Evolutionary conservation across 2,888 invertebrate species (phyloP).

Genomic region (Heliconius cydno): DNA sequence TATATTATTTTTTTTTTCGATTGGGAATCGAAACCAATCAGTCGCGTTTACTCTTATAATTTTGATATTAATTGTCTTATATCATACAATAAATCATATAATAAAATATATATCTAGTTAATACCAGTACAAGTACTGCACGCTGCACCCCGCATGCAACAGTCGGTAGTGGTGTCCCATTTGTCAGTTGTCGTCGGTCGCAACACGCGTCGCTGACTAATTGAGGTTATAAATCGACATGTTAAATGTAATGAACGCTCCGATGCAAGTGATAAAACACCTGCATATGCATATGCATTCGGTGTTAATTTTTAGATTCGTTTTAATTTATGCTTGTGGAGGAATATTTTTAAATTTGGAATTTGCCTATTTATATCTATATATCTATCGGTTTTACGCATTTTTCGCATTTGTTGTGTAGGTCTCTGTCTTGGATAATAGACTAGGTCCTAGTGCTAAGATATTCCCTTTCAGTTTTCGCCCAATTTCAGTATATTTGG

Average conservation of each 20-base stretch:
- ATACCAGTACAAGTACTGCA: constrained; percentile 41
- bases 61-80: neutral
- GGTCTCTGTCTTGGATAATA: no score
- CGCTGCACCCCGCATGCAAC: constrained; percentile 67
- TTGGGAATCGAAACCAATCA: no score
- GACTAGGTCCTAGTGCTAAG: no score
- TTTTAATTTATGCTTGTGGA: constrained; percentile 11
- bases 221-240: constrained; percentile 79
- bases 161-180: constrained; percentile 68
- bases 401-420: no score
- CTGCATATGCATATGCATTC: constrained; percentile 43
- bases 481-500: no score
- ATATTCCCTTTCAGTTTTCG: no score
- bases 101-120: constrained; percentile 3
- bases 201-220: constrained; percentile 74
- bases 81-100: neutral
- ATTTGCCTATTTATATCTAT: neutral
- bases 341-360: neutral
- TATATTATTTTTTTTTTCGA: no score
- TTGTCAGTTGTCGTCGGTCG: constrained; percentile 74
- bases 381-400: no score
- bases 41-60: neutral
- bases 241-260: constrained; percentile 65
- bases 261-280: constrained; percentile 54
- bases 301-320: constrained; percentile 36